Evolutionary conservation across 2,888 invertebrate genomes (phyloP).

Genomic region (Drosophila borborema): DNA sequence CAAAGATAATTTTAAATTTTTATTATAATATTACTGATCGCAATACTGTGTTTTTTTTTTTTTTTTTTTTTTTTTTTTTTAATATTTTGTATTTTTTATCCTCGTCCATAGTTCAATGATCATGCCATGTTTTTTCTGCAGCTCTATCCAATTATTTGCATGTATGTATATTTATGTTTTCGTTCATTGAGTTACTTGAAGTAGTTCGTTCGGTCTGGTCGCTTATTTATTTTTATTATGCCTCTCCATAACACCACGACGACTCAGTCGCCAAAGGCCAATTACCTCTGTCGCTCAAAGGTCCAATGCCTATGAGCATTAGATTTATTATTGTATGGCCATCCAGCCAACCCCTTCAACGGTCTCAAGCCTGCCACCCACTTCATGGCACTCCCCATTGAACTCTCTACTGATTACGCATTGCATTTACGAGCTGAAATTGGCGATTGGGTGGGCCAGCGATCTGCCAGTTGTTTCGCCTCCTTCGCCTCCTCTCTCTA

Average conservation of each 20-base stretch:
- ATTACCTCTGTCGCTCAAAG: slow-evolving; percentile 58
- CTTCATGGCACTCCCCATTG: slow-evolving; percentile 10
- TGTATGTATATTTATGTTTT: slow-evolving; percentile 1
- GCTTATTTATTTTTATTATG: slow-evolving; percentile 51
- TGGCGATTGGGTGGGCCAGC: slow-evolving; percentile 39
- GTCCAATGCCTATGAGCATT: slow-evolving; percentile 65
- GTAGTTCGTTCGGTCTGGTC: slow-evolving; percentile 22
- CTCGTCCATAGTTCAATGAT: slow-evolving; percentile 7
- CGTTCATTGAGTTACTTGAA: slow-evolving; percentile 2
- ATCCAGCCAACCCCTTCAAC: background rate
- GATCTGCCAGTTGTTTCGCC: slow-evolving; percentile 16
- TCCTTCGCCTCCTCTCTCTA: background rate
- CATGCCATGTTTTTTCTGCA: slow-evolving; percentile 13
- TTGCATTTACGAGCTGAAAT: slow-evolving; percentile 32
- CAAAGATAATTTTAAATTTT: no score
- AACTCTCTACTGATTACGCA: slow-evolving; percentile 18
- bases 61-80: no score
- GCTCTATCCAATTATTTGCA: slow-evolving; percentile 21
- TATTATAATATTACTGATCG: no score
- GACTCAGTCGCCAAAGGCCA: slow-evolving; percentile 47
- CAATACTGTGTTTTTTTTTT: background rate
- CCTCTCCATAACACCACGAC: slow-evolving; percentile 25
- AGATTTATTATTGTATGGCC: slow-evolving; percentile 43
- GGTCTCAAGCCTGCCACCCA: background rate
- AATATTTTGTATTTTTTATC: no score